Evolutionary conservation across 92 coral and sea anemone species (phyloP).

Genomic region (Epizoanthus rinbou): DNA sequence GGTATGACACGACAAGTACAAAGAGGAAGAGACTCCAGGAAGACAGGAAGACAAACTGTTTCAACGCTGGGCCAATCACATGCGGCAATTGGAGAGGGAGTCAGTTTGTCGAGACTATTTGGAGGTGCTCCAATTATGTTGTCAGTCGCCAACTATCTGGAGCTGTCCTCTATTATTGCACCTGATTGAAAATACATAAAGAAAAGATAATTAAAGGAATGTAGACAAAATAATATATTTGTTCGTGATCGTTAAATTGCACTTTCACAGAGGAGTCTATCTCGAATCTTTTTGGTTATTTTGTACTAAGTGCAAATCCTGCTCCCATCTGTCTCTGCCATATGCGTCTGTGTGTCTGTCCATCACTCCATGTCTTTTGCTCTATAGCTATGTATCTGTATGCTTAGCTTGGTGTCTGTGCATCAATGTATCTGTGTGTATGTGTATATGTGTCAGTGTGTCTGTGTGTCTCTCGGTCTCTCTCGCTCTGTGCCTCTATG

Average conservation of each 20-base stretch:
- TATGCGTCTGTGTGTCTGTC: no score
- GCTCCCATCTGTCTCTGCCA: no score
- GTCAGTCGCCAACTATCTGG: slow-evolving; percentile 37
- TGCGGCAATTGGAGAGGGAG: slow-evolving; percentile 4
- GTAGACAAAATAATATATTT: slow-evolving; percentile 14
- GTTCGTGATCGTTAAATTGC: background rate
- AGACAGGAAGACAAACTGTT: slow-evolving; percentile 4
- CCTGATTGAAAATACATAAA: slow-evolving; percentile 45
- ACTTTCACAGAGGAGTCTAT: background rate
- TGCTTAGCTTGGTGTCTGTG: no score
- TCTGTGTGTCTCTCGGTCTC: no score
- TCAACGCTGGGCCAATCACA: slow-evolving; percentile 20
- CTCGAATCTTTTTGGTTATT: no score
- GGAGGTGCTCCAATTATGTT: slow-evolving; percentile 39
- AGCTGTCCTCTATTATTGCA: slow-evolving; percentile 32
- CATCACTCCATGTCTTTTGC: no score
- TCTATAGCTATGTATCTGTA: no score
- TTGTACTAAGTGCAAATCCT: no score
- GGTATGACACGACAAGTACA: slow-evolving; percentile 7
- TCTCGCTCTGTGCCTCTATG: no score
- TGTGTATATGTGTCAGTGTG: no score
- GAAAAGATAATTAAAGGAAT: slow-evolving; percentile 24
- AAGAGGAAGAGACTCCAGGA: slow-evolving; percentile 38
- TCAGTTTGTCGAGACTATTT: slow-evolving; percentile 34
- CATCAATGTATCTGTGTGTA: no score